phyloP scores from a whole-genome alignment of 1,140 invertebrate species.

The Sinonovacula constricta region DNA sequence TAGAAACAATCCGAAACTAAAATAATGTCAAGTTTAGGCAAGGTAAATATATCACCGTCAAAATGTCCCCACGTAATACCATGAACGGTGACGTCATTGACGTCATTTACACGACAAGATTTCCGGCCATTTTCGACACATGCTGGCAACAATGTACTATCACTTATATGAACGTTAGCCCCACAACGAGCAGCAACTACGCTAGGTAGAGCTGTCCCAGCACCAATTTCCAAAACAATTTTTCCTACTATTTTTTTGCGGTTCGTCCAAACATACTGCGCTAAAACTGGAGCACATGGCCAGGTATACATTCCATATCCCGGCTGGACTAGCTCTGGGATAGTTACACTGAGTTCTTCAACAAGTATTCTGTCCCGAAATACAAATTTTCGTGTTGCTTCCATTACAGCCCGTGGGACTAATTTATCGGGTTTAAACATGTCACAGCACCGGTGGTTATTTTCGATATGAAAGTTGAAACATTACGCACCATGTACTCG shows the following conservation, averaged over 20 bases:
- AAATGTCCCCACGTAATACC: slow-evolving; percentile 95
- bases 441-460: not conserved
- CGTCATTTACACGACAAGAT: slow-evolving; percentile 84
- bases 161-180: slow-evolving; percentile 89
- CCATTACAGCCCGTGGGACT: not conserved
- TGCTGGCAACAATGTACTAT: slow-evolving; percentile 79
- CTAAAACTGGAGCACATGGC: slow-evolving; percentile 93
- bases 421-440: not conserved
- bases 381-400: not conserved
- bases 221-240: slow-evolving; percentile 83
- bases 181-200: slow-evolving; percentile 95
- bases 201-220: slow-evolving; percentile 92
- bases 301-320: slow-evolving; percentile 97
- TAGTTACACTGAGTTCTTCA: not conserved
- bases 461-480: too few species aligned
- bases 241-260: slow-evolving; percentile 82
- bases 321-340: slow-evolving; percentile 78
- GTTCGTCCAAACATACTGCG: slow-evolving; percentile 94
- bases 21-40: slow-evolving; percentile 89
- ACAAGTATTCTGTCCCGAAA: not conserved
- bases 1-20: slow-evolving; percentile 97
- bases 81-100: slow-evolving; percentile 84
- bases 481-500: too few species aligned
- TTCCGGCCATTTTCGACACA: slow-evolving; percentile 89
- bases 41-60: slow-evolving; percentile 82